A percentile compares a stretch with the other conserved stretches of the same genome.
phyloP scores from a whole-genome alignment of 30 jellyfish, hydroid and myxozoan species.

The Aurelia aurita region DNA sequence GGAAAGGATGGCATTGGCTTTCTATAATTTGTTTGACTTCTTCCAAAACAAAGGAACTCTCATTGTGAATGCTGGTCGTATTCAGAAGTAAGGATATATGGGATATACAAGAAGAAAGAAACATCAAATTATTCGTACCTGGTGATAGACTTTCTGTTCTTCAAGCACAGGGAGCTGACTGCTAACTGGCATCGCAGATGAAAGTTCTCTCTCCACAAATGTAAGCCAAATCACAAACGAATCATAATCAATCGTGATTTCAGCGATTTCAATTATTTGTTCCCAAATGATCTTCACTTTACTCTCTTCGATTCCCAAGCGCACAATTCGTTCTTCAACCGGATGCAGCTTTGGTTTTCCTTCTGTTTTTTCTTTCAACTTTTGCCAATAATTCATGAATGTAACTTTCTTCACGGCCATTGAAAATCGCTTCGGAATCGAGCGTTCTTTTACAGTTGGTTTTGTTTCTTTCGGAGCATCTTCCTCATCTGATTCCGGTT shows the following conservation, averaged over 20 bases:
- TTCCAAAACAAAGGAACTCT: no score
- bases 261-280: slow-evolving; percentile 34
- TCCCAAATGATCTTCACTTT: slow-evolving; percentile 72
- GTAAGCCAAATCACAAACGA: slow-evolving; percentile 81
- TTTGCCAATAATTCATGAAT: slow-evolving; percentile 57
- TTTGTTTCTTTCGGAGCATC: not conserved
- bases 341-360: slow-evolving; percentile 24
- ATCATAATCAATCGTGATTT: slow-evolving; percentile 60
- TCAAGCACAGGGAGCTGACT: slow-evolving; percentile 56
- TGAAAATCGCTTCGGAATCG: slow-evolving; percentile 27
- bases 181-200: slow-evolving; percentile 63
- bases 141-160: slow-evolving; percentile 75
- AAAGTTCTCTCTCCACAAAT: slow-evolving; percentile 83
- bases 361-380: slow-evolving; percentile 6
- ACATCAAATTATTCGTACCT: slow-evolving; percentile 44
- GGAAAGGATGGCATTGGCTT: no score
- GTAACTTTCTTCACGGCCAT: slow-evolving; percentile 53
- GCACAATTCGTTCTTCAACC: slow-evolving; percentile 55
- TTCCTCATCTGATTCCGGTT: slow-evolving; percentile 7
- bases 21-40: no score
- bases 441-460: slow-evolving; percentile 8
- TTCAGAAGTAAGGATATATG: no score
- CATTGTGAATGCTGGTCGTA: no score
- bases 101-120: no score
- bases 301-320: slow-evolving; percentile 68